Conservation (phyloP, 2,797 vertebrate species). For the Brachyalestes nurse region DNA sequence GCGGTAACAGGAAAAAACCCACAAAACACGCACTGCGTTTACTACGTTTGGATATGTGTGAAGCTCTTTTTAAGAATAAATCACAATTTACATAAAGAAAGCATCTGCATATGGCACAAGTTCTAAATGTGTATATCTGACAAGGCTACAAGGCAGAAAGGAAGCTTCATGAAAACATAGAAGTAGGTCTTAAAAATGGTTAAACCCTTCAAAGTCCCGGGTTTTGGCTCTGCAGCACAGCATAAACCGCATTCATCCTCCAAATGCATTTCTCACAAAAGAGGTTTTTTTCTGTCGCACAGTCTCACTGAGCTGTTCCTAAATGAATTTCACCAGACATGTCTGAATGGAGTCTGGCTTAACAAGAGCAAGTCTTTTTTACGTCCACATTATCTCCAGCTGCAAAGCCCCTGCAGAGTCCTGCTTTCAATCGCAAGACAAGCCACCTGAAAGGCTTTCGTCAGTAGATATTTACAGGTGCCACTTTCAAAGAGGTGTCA, state of each 20-base stretch:
- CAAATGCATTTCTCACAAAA: slow-evolving; percentile 16
- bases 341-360: slow-evolving; percentile 44
- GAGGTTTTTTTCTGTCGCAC: slow-evolving; percentile 21
- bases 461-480: slow-evolving; percentile 41
- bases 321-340: slow-evolving; percentile 13
- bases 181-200: slow-evolving; percentile 20
- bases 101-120: slow-evolving; percentile 7
- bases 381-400: slow-evolving; percentile 40
- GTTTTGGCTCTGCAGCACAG: slow-evolving; percentile 20
- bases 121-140: not conserved
- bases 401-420: slow-evolving; percentile 26
- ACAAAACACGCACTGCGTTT: not conserved
- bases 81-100: slow-evolving; percentile 31
- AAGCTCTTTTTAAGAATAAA: slow-evolving; percentile 34
- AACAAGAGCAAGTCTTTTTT: slow-evolving; percentile 35
- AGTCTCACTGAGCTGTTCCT: slow-evolving; percentile 24
- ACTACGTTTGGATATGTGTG: slow-evolving; percentile 14
- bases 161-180: slow-evolving; percentile 22
- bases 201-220: slow-evolving; percentile 18
- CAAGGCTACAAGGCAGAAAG: slow-evolving; percentile 20
- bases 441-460: slow-evolving; percentile 27
- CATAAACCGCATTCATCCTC: slow-evolving; percentile 28
- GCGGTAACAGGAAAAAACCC: not conserved
- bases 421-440: slow-evolving; percentile 27
- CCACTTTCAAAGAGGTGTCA: slow-evolving; percentile 31